Base-by-base conservation (phyloP, 2,888 invertebrate genomes). In the Galeruca laticollis region DNA sequence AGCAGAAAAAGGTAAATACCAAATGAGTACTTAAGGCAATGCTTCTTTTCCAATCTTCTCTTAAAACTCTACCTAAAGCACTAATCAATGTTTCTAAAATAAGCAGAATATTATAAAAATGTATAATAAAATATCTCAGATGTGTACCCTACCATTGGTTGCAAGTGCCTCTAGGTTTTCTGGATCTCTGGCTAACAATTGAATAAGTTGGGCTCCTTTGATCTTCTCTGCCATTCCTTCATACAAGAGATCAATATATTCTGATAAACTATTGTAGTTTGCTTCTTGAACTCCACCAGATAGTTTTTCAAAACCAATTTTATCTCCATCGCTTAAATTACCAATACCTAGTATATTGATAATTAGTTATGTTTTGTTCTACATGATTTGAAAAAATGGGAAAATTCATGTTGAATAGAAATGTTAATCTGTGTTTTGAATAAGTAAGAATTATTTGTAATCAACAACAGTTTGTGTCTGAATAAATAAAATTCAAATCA, bases 21-120 rank as follows among this genome's bases (percentile, higher is more conserved):
- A 99, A 95, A 86, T 98, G 98, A 78, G 97, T 98, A 78, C 97
- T 96, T 70, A 99, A 87, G 84, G 99, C 98, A 81, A 98, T 93
- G 84, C 96, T 98, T 83, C 95, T 92, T 86, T 95, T 95, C 95
- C 98, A 99, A 87, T 99, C 99, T 87, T 99, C 99, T 76, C 98
- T 90, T 65, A 99, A 87, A 37, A 99, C 97, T 82, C 99, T 90
- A 11, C 98, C 95, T 78, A 99, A 88, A 49, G 98, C 99, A 87
- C 98, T 98, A 61, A 99, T 88, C 65, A 98, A 90, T 49, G 97
- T 96, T 87, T 99, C 95, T 94, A 86, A 77, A 89, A 86, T 73
- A 74, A 75, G 72, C 74, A 47, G 69, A 51, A 18, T 21, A 21
- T 52, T 11, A 43, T 13, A 62, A 67, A 52, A 33, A 49, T 11